phyloP scores from a whole-genome alignment of 1,140 invertebrate species.

The Hormaphis cornu region DNA sequence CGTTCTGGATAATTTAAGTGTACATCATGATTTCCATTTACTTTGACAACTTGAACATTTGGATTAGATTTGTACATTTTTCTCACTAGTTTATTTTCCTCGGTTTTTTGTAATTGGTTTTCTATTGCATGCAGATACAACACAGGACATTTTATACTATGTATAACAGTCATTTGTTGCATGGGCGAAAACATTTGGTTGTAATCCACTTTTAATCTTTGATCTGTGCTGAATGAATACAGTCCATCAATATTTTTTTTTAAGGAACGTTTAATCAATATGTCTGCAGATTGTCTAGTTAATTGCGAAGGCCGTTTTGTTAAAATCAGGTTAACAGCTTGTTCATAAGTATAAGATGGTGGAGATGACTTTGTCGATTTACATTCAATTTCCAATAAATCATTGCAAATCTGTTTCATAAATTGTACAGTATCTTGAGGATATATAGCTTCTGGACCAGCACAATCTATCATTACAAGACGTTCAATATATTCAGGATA shows the following conservation, averaged over 20 bases:
- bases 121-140: constrained; percentile 39
- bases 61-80: constrained; percentile 38
- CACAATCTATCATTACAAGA: constrained; percentile 48
- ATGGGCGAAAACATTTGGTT: constrained; percentile 34
- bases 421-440: constrained; percentile 38
- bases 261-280: constrained; percentile 46
- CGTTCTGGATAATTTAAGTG: constrained; percentile 52
- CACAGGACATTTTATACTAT: constrained; percentile 36
- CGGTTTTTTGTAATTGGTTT: background rate
- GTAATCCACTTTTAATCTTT: constrained; percentile 38
- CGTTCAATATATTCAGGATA: constrained; percentile 47
- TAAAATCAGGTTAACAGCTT: constrained; percentile 44
- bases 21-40: constrained; percentile 55
- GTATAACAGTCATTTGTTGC: constrained; percentile 33
- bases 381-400: constrained; percentile 28
- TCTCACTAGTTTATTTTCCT: constrained; percentile 27
- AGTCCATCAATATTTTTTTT: constrained; percentile 40
- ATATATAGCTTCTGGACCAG: constrained; percentile 40
- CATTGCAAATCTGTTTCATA: constrained; percentile 39
- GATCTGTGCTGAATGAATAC: constrained; percentile 41
- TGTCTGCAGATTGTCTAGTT: constrained; percentile 44
- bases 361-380: constrained; percentile 37
- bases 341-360: constrained; percentile 46
- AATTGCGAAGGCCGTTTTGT: constrained; percentile 40
- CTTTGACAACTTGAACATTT: constrained; percentile 40